phyloP scores from a whole-genome alignment of 2,797 vertebrate genomes.

The Scarus forsteni region DNA sequence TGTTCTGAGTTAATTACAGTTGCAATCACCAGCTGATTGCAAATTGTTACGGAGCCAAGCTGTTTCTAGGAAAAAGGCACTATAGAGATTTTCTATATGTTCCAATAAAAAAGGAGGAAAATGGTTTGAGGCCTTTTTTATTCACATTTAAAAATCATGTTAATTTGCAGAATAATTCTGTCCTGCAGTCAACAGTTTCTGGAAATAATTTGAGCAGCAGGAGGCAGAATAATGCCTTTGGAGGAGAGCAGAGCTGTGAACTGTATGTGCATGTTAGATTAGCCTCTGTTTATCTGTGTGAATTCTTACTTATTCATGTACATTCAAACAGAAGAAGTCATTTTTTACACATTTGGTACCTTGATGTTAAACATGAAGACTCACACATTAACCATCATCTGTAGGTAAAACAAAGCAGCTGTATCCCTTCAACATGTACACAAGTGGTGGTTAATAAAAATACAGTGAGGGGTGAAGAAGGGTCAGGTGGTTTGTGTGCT shows the following conservation, averaged over 20 bases:
- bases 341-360: not conserved
- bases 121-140: constrained; percentile 38
- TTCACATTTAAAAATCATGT: constrained; percentile 14
- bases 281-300: constrained; percentile 30
- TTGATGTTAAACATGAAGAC: too few relatives aligned
- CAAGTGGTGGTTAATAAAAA: too few relatives aligned
- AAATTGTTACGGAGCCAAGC: not conserved
- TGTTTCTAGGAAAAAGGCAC: constrained; percentile 7
- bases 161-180: constrained; percentile 36
- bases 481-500: too few relatives aligned
- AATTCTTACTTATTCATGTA: constrained; percentile 32
- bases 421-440: too few relatives aligned
- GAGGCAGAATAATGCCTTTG: constrained; percentile 35
- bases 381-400: too few relatives aligned
- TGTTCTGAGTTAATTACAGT: not conserved
- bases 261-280: constrained; percentile 51
- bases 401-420: too few relatives aligned
- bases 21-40: not conserved
- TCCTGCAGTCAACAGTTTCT: constrained; percentile 43
- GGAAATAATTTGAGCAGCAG: constrained; percentile 55
- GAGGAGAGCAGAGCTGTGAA: constrained; percentile 23
- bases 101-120: constrained; percentile 6
- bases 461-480: too few relatives aligned
- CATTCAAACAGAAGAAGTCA: not conserved
- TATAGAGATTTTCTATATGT: constrained; percentile 3